Base-by-base conservation (phyloP, 2,888 invertebrate species). In the Cephus pygmeus region DNA sequence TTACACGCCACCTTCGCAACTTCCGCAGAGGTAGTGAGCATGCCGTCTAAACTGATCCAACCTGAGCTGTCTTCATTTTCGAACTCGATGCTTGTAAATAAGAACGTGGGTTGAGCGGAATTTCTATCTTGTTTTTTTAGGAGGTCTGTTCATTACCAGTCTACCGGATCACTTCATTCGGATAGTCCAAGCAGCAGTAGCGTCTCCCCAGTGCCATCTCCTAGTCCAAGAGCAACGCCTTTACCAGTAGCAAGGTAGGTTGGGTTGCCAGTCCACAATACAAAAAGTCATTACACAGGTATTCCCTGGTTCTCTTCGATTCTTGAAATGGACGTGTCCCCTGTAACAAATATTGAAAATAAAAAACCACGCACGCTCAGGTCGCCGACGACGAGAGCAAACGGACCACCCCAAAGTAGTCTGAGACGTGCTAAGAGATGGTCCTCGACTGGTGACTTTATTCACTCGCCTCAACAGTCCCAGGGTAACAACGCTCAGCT, bases 361-460 rank as follows among this genome's bases (percentile, higher is more conserved):
- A 56, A 56, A 56, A 40, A 1, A 15, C 15, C 56, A 23, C 56
- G 56, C 56, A 56, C 23, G 56, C 23, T 34, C 77, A 93, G 94
- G 90, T 94, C 94, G 75, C 93, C 94, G 81, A 94, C 94, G 79
- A 93, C 93, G 86, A 94, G 94, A 90, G 93, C 94, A 87, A 94
- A 94, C 85, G 93, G 93, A 40, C 92, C 92, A 73, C 92, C 92
- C 12, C 90, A 89, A 79, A 91, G 91, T 77, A 93, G 92, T 89
- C 93, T 95, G 82, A 93, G 94, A 83, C 90, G 92, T 79, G 92
- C 93, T 79, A 96, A 96, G 92, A 92, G 96, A 78, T 97, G 97
- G 97, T 96, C 94, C 88, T 96, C 96, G 33, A 96, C 96, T 0
- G 96, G 96, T 6, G 97, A 97, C 92, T 97, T 97, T 92, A 95